Percentiles rank a stretch among this genome's conserved stretches.
Evolutionary conservation across 2,888 invertebrate species (phyloP).

Genomic region (Drosophila prolongata): DNA sequence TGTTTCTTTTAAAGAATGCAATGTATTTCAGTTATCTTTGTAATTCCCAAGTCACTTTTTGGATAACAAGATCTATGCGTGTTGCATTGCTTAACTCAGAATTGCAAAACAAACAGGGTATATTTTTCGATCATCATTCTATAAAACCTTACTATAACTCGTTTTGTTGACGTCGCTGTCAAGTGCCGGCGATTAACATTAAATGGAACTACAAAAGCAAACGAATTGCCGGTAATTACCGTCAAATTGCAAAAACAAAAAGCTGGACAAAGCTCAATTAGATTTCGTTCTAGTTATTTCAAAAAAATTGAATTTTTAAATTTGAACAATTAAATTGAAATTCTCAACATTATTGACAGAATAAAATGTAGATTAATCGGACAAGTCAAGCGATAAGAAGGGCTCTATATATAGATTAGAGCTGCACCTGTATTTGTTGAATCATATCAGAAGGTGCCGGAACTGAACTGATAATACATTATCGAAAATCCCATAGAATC

Average conservation of each 20-base stretch:
- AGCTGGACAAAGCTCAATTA: conserved; percentile 43
- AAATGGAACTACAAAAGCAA: conserved; percentile 64
- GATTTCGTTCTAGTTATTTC: conserved; percentile 18
- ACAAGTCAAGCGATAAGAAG: conserved; percentile 18
- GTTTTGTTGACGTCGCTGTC: conserved; percentile 10
- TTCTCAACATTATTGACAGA: too few relatives aligned
- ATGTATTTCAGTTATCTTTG: neutral
- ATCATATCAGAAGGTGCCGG: conserved; percentile 20
- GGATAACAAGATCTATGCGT: too few relatives aligned
- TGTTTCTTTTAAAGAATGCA: neutral
- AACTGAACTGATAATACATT: conserved; percentile 11
- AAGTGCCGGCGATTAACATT: conserved; percentile 39
- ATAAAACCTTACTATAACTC: neutral
- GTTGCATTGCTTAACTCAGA: too few relatives aligned
- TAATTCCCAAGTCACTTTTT: neutral
- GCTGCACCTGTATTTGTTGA: neutral
- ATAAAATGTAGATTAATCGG: conserved; percentile 15
- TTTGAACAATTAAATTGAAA: neutral
- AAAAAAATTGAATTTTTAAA: neutral
- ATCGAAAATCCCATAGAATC: neutral
- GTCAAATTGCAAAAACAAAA: conserved; percentile 62
- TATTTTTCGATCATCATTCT: neutral
- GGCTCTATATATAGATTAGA: conserved; percentile 11
- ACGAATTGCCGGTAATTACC: conserved; percentile 59
- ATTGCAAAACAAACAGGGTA: neutral